Percentiles rank a stretch among this genome's conserved stretches.
Evolutionary conservation across 2,113 vertebrate genomes (phyloP).

Genomic region (Anguilla japonica): DNA sequence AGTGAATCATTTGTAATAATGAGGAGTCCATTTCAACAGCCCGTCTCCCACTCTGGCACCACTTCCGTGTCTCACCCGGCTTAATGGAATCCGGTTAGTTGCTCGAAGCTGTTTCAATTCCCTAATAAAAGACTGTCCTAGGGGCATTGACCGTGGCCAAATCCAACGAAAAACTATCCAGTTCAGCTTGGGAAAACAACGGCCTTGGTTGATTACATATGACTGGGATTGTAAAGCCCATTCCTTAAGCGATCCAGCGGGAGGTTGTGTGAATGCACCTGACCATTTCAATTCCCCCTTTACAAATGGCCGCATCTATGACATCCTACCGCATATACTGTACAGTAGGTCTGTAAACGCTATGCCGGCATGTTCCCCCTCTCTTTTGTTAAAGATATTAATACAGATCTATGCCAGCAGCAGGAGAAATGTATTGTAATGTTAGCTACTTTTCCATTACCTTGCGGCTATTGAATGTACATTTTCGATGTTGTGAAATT

Average conservation of each 20-base stretch:
- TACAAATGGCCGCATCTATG: conserved; percentile 22
- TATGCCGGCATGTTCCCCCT: background rate
- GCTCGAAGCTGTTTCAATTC: conserved; percentile 18
- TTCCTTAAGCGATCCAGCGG: background rate
- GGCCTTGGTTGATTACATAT: conserved; percentile 6
- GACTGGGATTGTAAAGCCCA: background rate
- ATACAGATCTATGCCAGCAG: background rate
- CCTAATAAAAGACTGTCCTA: conserved; percentile 20
- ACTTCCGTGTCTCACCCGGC: background rate
- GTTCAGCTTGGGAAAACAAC: conserved; percentile 17
- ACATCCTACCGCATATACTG: background rate
- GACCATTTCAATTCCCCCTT: conserved; percentile 13
- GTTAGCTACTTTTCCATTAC: no score
- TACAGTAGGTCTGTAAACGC: background rate
- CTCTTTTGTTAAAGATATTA: conserved; percentile 12
- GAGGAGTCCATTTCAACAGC: conserved; percentile 8
- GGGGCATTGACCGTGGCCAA: background rate
- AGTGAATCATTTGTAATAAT: conserved; percentile 1
- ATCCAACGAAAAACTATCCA: conserved; percentile 12
- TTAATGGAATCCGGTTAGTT: conserved; percentile 23
- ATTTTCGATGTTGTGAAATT: no score
- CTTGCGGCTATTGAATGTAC: no score
- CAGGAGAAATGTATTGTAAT: background rate
- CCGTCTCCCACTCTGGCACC: background rate
- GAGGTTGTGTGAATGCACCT: conserved; percentile 2